Base-by-base conservation (phyloP, 2,113 vertebrate species). In the Choloepus hoffmanni region DNA sequence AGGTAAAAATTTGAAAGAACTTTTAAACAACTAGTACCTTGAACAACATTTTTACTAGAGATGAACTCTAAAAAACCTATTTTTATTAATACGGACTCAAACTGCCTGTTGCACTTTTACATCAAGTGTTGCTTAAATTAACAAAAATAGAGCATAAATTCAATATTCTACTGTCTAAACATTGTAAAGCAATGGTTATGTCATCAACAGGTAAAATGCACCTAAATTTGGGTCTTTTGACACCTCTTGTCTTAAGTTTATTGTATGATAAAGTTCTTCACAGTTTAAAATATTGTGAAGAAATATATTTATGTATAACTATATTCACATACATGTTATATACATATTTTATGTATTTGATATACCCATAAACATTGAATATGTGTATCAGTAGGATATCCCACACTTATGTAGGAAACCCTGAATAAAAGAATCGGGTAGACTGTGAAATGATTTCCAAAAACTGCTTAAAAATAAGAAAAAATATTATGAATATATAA, bases 251-350 rank as follows among this genome's bases (percentile, higher is more conserved):
- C 97, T 96, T 96, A 95, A 94, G 87, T 96, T 98, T 98, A 96
- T 95, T 97, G 73, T 98, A 97, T 97, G 97, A 98, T 98, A 98
- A 98, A 98, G 97, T 98, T 98, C 98, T 98, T 98, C 98, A 98
- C 98, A 99, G 98, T 98, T 99, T 98, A 99, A 99, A 99, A 99
- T 99, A 99, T 98, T 99, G 98, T 98, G 98, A 98, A 98, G 98
- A 98, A 98, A 98, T 98, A 98, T 98, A 97, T 98, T 98, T 98
- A 98, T 98, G 97, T 98, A 97, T 98, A 98, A 96, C 97, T 98
- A 97, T 98, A 98, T 98, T 98, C 98, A 98, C 98, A 98, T 97
- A 98, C 98, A 97, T 97, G 97, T 96, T 97, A 98, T 90, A 58
- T 95, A 98, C 97, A 98, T 92, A 97, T 96, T 98, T 96, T 98